A percentile compares a stretch with the other conserved stretches of the same genome.
phyloP scores from a whole-genome alignment of 2,888 invertebrate genomes.

The Thymelicus lineola region DNA sequence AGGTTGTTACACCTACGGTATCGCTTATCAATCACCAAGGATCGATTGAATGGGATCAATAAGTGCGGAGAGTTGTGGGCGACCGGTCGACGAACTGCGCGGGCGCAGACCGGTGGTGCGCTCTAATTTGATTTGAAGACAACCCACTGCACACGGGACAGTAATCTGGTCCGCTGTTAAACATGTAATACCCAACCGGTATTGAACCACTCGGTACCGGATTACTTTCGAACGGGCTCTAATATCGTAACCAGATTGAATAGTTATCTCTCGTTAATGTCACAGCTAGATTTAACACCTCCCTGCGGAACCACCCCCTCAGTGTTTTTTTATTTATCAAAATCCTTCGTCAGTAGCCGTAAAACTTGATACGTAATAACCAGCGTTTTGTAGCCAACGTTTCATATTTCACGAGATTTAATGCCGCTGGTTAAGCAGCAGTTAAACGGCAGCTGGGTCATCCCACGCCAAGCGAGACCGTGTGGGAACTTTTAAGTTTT shows the following conservation, averaged over 20 bases:
- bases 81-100: slow-evolving; percentile 84
- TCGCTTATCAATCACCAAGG: slow-evolving; percentile 78
- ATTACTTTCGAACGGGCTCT: slow-evolving; percentile 14
- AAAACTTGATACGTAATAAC: slow-evolving; percentile 49
- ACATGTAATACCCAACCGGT: slow-evolving; percentile 61
- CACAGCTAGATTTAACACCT: slow-evolving; percentile 8
- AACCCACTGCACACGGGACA: slow-evolving; percentile 68
- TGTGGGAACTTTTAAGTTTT: slow-evolving; percentile 40
- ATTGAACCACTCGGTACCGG: slow-evolving; percentile 52
- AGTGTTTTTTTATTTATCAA: neutral
- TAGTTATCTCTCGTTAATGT: neutral
- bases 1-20: slow-evolving; percentile 71
- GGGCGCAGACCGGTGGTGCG: slow-evolving; percentile 72
- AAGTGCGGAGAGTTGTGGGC: slow-evolving; percentile 77
- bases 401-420: slow-evolving; percentile 53
- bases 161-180: slow-evolving; percentile 62
- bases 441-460: slow-evolving; percentile 5
- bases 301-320: neutral
- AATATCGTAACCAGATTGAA: slow-evolving; percentile 19
- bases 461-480: slow-evolving; percentile 31
- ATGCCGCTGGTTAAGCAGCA: slow-evolving; percentile 29
- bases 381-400: slow-evolving; percentile 44
- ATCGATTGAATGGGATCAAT: slow-evolving; percentile 80
- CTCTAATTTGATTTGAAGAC: slow-evolving; percentile 83
- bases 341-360: neutral